Percentiles rank a stretch among this genome's conserved stretches.
phyloP scores from a whole-genome alignment of 2,888 invertebrate genomes.

The Polydrusus pterygomalis region DNA sequence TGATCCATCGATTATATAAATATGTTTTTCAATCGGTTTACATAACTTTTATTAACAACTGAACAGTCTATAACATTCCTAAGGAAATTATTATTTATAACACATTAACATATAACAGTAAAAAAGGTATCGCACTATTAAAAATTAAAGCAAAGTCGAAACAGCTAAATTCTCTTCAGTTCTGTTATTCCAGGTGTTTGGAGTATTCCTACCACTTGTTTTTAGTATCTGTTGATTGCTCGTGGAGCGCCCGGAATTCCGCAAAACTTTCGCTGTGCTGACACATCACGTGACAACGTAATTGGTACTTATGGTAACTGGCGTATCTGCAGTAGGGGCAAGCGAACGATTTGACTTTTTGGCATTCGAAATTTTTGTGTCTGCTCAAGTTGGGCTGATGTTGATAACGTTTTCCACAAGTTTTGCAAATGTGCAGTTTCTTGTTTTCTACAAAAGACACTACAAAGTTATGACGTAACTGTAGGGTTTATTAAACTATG shows the following conservation, averaged over 20 bases:
- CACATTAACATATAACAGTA: too few relatives aligned
- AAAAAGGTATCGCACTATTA: too few relatives aligned
- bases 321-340: slow-evolving; percentile 45
- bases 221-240: too few relatives aligned
- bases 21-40: too few relatives aligned
- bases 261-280: slow-evolving; percentile 27
- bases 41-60: too few relatives aligned
- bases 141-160: too few relatives aligned
- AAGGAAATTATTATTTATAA: too few relatives aligned
- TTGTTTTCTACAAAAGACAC: slow-evolving; percentile 33
- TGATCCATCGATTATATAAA: too few relatives aligned
- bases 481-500: background rate
- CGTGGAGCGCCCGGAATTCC: background rate
- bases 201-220: too few relatives aligned
- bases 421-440: slow-evolving; percentile 43
- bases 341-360: slow-evolving; percentile 55
- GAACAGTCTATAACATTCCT: too few relatives aligned
- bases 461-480: background rate
- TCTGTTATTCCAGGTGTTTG: too few relatives aligned
- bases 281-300: slow-evolving; percentile 21
- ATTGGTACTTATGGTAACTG: slow-evolving; percentile 39
- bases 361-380: slow-evolving; percentile 61
- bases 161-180: too few relatives aligned
- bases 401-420: slow-evolving; percentile 58
- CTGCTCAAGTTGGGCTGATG: slow-evolving; percentile 59